Evolutionary conservation across 2,888 invertebrate species (phyloP), one percentile per base, ranked within the genome.

Genomic region (Smittia sp.): DNA sequence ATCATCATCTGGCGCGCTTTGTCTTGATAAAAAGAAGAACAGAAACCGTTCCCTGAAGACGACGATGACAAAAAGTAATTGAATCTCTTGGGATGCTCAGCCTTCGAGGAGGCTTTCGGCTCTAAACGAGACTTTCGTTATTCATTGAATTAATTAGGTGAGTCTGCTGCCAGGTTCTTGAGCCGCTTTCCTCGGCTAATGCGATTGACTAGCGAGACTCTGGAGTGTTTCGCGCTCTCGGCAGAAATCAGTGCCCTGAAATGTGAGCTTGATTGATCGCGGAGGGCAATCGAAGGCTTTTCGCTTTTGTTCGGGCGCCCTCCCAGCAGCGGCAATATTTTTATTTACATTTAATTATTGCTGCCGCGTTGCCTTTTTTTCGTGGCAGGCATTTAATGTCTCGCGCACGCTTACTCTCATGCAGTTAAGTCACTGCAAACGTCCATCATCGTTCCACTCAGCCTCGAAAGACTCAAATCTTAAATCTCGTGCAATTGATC

Each of bases 231-330:
- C n/a, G 6, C 46, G 3, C 15, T 46, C 46, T 46, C 3, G 22
- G 52, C 9, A 67, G 9, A 68, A 68, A 68, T 68, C 68, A 68
- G 32, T 46, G 69, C 69, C 22, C 52, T 69, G 69, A 69, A 69
- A 69, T 52, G 69, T 27, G 69, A 69, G 69, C 69, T 52, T 69
- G 69, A 69, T 69, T 69, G 69, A 69, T 69, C 54, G 69, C 69
- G 54, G 38, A 69, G 22, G 68, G 69, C 69, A 69, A 69, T 3
- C n/a, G 46, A 46, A 46, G 46, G 46, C 46, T 11, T 46, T 46
- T 46, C 2, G 3, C 15, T 46, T 2, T 46, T 46, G n/a, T 46
- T 46, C 11, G n/a, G 3, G 46, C 46, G 46, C 46, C 46, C 15
- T 15, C 46, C 46, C n/a, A 46, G n/a, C 46, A 2, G n/a, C 46